Conservation (phyloP, 2,888 invertebrate genomes). For the Bombyx huttoni region DNA sequence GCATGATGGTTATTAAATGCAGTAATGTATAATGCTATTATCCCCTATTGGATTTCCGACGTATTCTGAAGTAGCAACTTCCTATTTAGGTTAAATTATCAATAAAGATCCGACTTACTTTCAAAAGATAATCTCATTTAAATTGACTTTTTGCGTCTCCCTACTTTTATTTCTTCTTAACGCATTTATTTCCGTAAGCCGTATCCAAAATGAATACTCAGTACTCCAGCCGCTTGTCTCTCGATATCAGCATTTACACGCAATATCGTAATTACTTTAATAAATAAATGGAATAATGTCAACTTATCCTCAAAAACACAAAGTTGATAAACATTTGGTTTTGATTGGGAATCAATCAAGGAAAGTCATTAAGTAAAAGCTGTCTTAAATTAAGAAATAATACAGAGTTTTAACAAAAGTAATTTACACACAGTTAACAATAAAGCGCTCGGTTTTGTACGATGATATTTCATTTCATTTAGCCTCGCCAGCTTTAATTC, state of each 20-base stretch:
- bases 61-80: not conserved
- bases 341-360: not conserved
- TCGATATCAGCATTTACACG: not conserved
- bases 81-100: not conserved
- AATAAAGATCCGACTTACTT: not conserved
- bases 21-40: no score
- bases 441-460: constrained; percentile 10
- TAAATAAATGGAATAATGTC: not conserved
- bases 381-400: constrained; percentile 3
- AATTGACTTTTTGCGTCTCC: not conserved
- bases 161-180: not conserved
- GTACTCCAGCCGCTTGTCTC: not conserved
- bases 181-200: not conserved
- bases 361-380: not conserved
- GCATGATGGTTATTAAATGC: no score
- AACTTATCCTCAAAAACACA: not conserved
- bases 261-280: not conserved
- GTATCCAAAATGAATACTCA: not conserved
- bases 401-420: constrained; percentile 10
- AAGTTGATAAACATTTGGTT: constrained; percentile 1
- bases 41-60: no score
- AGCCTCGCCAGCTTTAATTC: constrained; percentile 11
- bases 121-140: not conserved
- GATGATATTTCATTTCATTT: constrained; percentile 12
- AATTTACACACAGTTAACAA: constrained; percentile 7